Conservation (phyloP, 2,888 invertebrate genomes). For the Blera fallax region DNA sequence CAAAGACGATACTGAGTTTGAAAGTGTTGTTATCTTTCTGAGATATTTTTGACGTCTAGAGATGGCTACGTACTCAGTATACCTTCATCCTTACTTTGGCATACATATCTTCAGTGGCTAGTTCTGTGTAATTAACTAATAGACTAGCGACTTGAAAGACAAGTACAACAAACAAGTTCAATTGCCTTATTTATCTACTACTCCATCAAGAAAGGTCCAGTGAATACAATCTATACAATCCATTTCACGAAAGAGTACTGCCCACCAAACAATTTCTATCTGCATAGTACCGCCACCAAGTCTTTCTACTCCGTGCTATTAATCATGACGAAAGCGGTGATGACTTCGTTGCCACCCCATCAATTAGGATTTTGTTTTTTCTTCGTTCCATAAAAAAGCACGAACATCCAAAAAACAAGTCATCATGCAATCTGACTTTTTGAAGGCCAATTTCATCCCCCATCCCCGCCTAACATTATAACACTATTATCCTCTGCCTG, state of each 20-base stretch:
- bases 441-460: constrained; percentile 54
- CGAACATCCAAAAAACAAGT: constrained; percentile 60
- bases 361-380: constrained; percentile 66
- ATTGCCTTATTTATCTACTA: no score
- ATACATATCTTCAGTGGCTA: no score
- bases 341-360: constrained; percentile 72
- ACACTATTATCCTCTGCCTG: constrained; percentile 49
- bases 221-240: no score
- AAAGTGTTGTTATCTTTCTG: no score
- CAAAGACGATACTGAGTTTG: no score
- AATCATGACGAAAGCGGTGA: constrained; percentile 70
- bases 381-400: constrained; percentile 50
- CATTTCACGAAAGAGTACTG: constrained; percentile 3
- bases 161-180: no score
- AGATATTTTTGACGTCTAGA: no score
- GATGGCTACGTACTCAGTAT: no score
- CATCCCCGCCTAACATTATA: constrained; percentile 42
- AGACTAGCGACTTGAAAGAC: no score
- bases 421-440: constrained; percentile 69
- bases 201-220: no score
- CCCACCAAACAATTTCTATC: not conserved
- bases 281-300: constrained; percentile 18
- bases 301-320: constrained; percentile 55
- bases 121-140: no score
- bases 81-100: no score